A percentile compares a stretch with the other conserved stretches of the same genome.
Conservation (phyloP, 2,797 vertebrate genomes). For the Melanotaenia nigrans region DNA sequence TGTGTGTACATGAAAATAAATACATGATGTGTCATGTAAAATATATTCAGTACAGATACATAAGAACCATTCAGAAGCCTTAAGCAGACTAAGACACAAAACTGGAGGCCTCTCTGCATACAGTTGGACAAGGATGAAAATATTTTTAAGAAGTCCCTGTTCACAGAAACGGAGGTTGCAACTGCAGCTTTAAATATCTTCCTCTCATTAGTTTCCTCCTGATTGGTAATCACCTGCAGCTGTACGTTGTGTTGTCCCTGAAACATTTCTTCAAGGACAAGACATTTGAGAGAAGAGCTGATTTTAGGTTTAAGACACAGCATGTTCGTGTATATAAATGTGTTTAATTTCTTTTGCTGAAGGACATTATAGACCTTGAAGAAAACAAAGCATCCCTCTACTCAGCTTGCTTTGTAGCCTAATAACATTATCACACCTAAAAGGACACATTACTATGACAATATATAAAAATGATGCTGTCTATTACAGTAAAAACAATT, state of each 20-base stretch:
- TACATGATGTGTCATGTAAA: background rate
- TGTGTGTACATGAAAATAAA: background rate
- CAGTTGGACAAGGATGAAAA: background rate
- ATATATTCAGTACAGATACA: background rate
- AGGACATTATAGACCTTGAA: slow-evolving; percentile 16
- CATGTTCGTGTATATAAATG: slow-evolving; percentile 6
- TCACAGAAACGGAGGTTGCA: slow-evolving; percentile 35
- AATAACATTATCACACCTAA: background rate
- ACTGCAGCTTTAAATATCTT: background rate
- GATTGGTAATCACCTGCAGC: slow-evolving; percentile 1
- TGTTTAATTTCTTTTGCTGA: slow-evolving; percentile 1
- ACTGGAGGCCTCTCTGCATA: background rate
- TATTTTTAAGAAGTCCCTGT: background rate
- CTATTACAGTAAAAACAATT: background rate
- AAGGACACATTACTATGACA: background rate
- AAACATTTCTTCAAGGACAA: slow-evolving; percentile 34
- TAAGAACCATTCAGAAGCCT: background rate
- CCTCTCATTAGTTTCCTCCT: slow-evolving; percentile 15
- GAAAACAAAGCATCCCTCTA: background rate
- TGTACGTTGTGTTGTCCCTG: background rate
- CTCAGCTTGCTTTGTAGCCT: background rate
- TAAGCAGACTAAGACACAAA: slow-evolving; percentile 7
- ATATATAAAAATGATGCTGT: background rate
- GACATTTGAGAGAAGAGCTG: background rate
- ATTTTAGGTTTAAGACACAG: background rate